Percentiles rank a stretch among this genome's conserved stretches.
Conservation (phyloP, 2,797 vertebrate species). For the Amblyraja radiata region DNA sequence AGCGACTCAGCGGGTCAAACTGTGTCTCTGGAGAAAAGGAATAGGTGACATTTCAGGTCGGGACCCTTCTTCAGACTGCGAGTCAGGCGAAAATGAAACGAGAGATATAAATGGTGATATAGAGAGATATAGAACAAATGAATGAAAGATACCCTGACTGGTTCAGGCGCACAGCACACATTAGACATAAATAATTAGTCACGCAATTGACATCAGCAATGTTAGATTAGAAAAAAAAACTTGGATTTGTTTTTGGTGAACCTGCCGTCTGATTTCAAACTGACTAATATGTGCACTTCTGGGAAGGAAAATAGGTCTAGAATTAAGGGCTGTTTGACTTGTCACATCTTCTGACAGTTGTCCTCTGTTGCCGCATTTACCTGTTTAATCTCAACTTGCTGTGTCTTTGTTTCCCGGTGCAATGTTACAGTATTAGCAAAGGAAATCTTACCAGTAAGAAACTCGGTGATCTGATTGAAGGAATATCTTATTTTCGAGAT, state of each 20-base stretch:
- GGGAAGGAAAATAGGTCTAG: neutral
- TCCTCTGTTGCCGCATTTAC: neutral
- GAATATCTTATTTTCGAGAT: slow-evolving; percentile 4
- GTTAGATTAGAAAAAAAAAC: neutral
- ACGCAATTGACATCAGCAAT: neutral
- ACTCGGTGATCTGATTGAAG: neutral
- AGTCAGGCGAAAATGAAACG: too few relatives aligned
- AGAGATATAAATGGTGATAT: too few relatives aligned
- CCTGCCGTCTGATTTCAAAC: neutral
- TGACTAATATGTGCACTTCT: neutral
- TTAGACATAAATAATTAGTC: neutral
- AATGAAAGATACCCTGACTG: neutral
- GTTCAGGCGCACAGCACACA: neutral
- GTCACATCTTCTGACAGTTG: neutral
- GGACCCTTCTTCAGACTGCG: too few relatives aligned
- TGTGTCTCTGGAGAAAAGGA: too few relatives aligned
- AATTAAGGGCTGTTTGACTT: neutral
- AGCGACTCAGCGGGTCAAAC: too few relatives aligned
- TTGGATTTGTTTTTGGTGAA: neutral
- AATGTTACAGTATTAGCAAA: neutral
- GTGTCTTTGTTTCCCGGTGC: neutral
- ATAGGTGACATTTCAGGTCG: too few relatives aligned
- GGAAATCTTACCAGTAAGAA: neutral
- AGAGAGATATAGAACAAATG: too few relatives aligned
- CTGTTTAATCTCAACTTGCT: neutral